Conservation (phyloP, 2,113 vertebrate species). For the Pteruthius melanotis region DNA sequence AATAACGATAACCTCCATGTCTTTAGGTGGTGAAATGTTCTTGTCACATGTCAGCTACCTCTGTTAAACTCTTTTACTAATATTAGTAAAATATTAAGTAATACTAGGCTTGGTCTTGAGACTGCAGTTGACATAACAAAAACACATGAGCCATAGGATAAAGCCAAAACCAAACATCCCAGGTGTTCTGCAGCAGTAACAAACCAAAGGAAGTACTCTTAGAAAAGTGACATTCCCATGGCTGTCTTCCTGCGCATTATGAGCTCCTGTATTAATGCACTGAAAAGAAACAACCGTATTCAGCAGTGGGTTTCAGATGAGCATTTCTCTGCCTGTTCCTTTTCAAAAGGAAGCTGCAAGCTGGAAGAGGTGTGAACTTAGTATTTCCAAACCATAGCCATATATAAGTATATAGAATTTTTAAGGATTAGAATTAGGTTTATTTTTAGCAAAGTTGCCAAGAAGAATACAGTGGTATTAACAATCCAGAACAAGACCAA, state of each 20-base stretch:
- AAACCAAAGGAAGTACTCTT: not conserved
- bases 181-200: not conserved
- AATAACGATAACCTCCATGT: not conserved
- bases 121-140: not conserved
- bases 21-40: not conserved
- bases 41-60: not conserved
- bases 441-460: not conserved
- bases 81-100: too few species aligned
- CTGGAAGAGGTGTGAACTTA: not conserved
- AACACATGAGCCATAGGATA: not conserved
- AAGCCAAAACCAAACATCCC: not conserved
- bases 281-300: not conserved
- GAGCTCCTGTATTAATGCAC: not conserved
- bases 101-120: not conserved
- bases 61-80: not conserved
- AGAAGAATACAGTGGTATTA: not conserved
- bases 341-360: not conserved
- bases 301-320: not conserved
- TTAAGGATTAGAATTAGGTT: not conserved
- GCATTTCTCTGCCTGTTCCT: not conserved
- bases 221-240: not conserved
- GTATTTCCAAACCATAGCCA: not conserved
- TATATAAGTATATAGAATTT: rapidly evolving
- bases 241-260: not conserved
- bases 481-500: not conserved